A percentile compares a stretch with the other conserved stretches of the same genome.
phyloP scores from a whole-genome alignment of 2,797 vertebrate genomes.

The Sylvilagus floridanus region DNA sequence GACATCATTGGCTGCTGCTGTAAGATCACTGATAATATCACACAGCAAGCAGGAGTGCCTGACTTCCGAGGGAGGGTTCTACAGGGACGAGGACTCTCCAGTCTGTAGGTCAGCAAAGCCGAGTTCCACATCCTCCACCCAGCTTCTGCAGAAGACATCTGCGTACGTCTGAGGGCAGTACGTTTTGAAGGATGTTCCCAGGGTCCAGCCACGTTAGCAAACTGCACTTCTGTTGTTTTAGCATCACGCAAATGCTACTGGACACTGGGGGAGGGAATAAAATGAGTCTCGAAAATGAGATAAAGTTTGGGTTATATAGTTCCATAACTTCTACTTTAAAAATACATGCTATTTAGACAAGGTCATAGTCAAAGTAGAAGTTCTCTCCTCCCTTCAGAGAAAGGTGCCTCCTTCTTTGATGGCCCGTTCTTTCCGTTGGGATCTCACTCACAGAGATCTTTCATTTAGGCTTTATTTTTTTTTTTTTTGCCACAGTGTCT shows the following conservation, averaged over 20 bases:
- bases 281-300: background rate
- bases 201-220: too few relatives aligned
- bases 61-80: background rate
- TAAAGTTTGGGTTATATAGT: background rate
- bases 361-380: too few relatives aligned
- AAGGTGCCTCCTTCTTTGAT: too few relatives aligned
- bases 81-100: background rate
- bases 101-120: background rate
- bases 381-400: too few relatives aligned
- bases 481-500: too few relatives aligned
- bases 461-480: too few relatives aligned
- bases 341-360: background rate
- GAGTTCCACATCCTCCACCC: background rate
- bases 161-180: background rate
- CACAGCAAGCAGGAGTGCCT: background rate
- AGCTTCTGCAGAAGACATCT: background rate
- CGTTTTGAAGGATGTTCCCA: fast-evolving
- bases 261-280: background rate
- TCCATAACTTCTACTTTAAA: background rate
- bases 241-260: fast-evolving
- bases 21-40: background rate
- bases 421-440: too few relatives aligned
- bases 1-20: background rate
- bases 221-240: too few relatives aligned
- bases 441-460: too few relatives aligned